Evolutionary conservation across 2,113 vertebrate species (phyloP).

Genomic region (Heliornis fulica): DNA sequence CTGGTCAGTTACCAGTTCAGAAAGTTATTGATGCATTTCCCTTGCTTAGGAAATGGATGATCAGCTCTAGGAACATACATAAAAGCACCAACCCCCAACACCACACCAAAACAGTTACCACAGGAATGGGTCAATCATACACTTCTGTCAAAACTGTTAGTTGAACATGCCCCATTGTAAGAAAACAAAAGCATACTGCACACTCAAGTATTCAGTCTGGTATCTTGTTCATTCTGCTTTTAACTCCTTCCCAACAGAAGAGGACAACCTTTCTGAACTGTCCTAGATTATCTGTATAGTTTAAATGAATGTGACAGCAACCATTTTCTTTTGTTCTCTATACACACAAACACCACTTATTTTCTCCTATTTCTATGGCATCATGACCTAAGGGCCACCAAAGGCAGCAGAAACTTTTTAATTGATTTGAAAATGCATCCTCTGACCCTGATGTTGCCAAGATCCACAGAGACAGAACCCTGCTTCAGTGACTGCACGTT

Average conservation of each 20-base stretch:
- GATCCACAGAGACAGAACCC: background rate
- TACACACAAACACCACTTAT: background rate
- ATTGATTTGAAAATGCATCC: background rate
- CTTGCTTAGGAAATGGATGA: background rate
- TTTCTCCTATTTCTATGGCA: background rate
- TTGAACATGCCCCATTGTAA: background rate
- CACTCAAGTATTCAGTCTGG: background rate
- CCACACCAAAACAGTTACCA: background rate
- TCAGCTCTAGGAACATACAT: background rate
- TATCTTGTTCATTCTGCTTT: background rate
- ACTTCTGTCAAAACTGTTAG: background rate
- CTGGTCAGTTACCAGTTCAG: background rate
- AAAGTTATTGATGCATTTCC: background rate
- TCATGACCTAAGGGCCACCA: background rate
- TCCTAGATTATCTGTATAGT: background rate
- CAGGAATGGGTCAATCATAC: background rate
- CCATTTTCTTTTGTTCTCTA: background rate
- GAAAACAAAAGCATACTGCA: background rate
- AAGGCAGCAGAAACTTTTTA: background rate
- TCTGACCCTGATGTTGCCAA: background rate
- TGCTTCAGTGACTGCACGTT: background rate
- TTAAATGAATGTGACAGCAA: background rate
- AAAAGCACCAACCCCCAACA: background rate
- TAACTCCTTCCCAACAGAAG: background rate
- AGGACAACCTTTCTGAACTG: background rate